Base-by-base conservation (phyloP, 2,888 invertebrate species). In the Lasiommata megera region DNA sequence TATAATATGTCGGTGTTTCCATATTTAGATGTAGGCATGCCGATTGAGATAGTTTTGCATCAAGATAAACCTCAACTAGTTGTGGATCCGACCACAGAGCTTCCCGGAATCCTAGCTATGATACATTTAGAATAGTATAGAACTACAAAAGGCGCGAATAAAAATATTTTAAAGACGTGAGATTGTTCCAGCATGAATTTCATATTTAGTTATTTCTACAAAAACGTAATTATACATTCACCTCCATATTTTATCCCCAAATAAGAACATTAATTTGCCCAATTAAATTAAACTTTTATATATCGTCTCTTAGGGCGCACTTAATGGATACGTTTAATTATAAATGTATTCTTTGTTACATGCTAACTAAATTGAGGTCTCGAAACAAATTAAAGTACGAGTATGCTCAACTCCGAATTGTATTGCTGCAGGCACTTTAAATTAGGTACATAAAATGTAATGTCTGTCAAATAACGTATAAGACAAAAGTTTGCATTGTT, bases 401-500 rank as follows among this genome's bases (percentile, higher is more conserved):
- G 36, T 37, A 14, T 50, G 28, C 37, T 48, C 3, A 48, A 28
- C 28, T 38, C 12, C 14, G 38, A 50, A 50, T 38, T 28, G 12
- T 50, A 28, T 37, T 23, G 37, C 50, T 50, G 11, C 18, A 17
- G 18, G 8, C 34, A 18, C 16, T 12, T 28, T 28, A 43, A 28
- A 43, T 29, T 46, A n/a, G n/a, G n/a, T n/a, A 17, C 31, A 31
- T 41, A 34, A 50, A 50, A 17, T 28, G 41, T 36, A 14, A 8
- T 16, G 36, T 43, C 48, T 50, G 36, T 47, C 38, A 46, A 48
- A 48, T 43, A 9, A 41, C 28, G 36, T 23, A 50, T 48, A 41
- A 56, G 36, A 56, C 50, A 56, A 56, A 50, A 50, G 54, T 57
- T 51, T 29, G 36, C 54, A 47, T 54, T 47, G 50, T 51, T 61